Evolutionary conservation across 92 coral and sea anemone species (phyloP).

Genomic region (Heteractis magnifica): DNA sequence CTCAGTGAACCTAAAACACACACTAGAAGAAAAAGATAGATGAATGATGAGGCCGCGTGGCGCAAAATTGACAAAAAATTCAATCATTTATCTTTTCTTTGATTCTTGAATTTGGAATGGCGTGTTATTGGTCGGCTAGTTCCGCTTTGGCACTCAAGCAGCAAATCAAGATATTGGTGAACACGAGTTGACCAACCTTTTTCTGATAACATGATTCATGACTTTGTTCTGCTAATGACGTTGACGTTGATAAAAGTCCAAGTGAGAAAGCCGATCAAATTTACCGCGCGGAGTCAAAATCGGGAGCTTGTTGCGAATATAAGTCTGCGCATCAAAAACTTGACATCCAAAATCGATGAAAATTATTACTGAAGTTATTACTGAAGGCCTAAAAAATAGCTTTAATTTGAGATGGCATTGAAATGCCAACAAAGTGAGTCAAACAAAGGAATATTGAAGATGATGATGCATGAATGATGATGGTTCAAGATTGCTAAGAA

Average conservation of each 20-base stretch:
- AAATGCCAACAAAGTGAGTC: too few species aligned
- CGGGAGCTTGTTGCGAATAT: too few species aligned
- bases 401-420: too few species aligned
- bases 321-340: too few species aligned
- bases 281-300: too few species aligned
- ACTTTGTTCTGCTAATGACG: too few species aligned
- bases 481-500: background rate
- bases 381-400: too few species aligned
- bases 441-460: too few species aligned
- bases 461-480: background rate
- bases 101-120: background rate
- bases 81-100: background rate
- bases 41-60: background rate
- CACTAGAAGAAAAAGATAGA: background rate
- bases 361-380: too few species aligned
- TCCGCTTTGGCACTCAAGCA: constrained; percentile 32
- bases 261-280: too few species aligned
- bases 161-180: constrained; percentile 16
- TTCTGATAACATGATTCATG: background rate
- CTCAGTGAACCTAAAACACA: background rate
- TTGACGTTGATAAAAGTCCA: too few species aligned
- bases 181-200: constrained; percentile 23
- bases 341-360: too few species aligned
- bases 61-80: constrained; percentile 3
- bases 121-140: background rate